These are phyloP conservation scores for Microcebus griseorufus DNA, from an alignment of 2,113 vertebrate species.

Conservation along the genomic window DNA sequence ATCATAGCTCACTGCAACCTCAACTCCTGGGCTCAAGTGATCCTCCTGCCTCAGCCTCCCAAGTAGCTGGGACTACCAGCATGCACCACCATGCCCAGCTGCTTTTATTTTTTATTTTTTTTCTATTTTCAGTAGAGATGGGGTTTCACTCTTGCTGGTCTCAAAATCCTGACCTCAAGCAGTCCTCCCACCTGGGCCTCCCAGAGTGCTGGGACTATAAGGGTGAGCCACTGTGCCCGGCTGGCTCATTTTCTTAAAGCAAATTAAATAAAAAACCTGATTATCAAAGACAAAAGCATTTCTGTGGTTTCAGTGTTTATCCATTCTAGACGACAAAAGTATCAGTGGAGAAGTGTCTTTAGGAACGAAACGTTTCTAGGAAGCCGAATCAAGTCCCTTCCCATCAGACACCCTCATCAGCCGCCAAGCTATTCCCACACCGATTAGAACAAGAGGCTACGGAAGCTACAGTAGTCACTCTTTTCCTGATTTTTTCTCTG, in stretches of 20 bases:
- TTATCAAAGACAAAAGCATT: slow-evolving; percentile 24
- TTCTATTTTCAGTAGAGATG: too few species aligned
- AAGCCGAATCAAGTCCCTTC: not conserved
- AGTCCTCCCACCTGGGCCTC: too few species aligned
- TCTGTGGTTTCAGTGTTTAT: not conserved
- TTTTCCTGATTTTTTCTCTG: not conserved
- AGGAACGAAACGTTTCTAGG: not conserved
- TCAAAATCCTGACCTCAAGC: too few species aligned
- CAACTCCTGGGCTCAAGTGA: too few species aligned
- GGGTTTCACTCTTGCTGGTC: too few species aligned
- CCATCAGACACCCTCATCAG: not conserved
- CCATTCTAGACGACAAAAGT: not conserved
- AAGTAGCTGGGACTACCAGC: too few species aligned
- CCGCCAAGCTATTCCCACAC: slow-evolving; percentile 25
- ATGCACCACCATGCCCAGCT: too few species aligned
- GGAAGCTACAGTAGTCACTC: not conserved
- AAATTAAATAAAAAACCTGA: slow-evolving; percentile 69
- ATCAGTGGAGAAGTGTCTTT: not conserved
- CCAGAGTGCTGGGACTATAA: too few species aligned
- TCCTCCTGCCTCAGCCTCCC: too few species aligned
- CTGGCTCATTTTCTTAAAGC: slow-evolving; percentile 45
- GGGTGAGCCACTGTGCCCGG: too few species aligned
- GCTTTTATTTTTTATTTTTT: too few species aligned
- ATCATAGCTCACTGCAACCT: too few species aligned
- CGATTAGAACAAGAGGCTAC: not conserved